phyloP scores from a whole-genome alignment of 2,113 vertebrate species.

The Ibidorhyncha struthersii region DNA sequence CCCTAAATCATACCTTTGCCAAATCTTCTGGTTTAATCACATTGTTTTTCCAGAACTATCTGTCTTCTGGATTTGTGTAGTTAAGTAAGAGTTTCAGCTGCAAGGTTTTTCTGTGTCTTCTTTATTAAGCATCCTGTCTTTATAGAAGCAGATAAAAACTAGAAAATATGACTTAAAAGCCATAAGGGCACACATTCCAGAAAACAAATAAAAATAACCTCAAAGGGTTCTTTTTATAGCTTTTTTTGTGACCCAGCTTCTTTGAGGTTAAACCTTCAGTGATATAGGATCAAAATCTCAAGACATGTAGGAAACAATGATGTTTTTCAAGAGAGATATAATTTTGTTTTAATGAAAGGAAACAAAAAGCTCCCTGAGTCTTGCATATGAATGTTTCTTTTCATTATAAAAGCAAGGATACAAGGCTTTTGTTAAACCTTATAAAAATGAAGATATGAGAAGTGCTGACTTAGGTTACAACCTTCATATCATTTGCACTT shows the following conservation, averaged over 20 bases:
- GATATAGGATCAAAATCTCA: not conserved
- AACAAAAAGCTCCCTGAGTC: not conserved
- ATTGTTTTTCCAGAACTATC: not conserved
- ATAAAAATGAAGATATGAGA: not conserved
- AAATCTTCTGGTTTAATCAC: not conserved
- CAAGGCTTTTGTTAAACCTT: not conserved
- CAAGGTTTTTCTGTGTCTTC: not conserved
- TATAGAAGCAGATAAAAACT: not conserved
- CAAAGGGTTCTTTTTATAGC: not conserved
- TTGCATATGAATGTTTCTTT: not conserved
- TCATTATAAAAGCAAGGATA: not conserved
- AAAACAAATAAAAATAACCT: slow-evolving; percentile 11
- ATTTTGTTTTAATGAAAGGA: not conserved
- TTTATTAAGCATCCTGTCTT: not conserved
- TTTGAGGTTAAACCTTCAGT: not conserved
- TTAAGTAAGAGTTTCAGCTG: not conserved
- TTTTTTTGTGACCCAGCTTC: not conserved
- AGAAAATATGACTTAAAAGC: not conserved
- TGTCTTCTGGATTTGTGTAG: not conserved
- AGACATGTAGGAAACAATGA: not conserved
- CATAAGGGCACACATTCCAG: not conserved
- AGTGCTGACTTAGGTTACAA: not conserved
- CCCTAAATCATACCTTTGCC: not conserved
- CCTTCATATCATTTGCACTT: not conserved
- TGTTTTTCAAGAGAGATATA: not conserved